These are phyloP conservation scores for Chamaea fasciata DNA, from an alignment of 2,113 vertebrate genomes.

Conservation along the genomic window DNA sequence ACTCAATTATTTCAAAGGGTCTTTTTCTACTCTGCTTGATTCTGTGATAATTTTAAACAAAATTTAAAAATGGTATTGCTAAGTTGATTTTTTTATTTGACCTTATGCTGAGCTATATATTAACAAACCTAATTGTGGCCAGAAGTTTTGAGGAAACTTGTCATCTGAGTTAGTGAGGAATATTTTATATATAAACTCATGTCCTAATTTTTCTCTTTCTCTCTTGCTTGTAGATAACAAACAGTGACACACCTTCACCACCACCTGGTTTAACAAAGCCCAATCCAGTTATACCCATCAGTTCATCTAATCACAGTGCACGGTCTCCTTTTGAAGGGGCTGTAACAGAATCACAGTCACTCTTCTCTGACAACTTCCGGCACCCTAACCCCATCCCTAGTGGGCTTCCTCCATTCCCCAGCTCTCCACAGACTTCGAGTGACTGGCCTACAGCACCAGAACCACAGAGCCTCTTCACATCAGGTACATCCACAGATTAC, in stretches of 20 bases:
- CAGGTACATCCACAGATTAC: constrained; percentile 73
- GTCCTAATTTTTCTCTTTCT: constrained; percentile 13
- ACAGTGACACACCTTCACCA: constrained; percentile 94
- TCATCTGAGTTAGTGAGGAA: neutral
- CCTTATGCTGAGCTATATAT: neutral
- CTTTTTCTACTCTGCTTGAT: neutral
- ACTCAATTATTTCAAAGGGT: neutral
- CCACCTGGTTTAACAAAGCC: constrained; percentile 94
- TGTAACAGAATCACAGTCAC: constrained; percentile 95
- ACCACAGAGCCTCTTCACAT: constrained; percentile 98
- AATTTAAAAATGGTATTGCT: neutral
- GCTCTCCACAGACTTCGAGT: constrained; percentile 85
- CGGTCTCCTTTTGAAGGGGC: constrained; percentile 97
- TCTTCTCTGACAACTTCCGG: constrained; percentile 99
- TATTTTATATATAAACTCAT: neutral
- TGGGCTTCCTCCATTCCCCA: constrained; percentile 91
- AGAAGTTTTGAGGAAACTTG: neutral
- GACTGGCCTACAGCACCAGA: constrained; percentile 98
- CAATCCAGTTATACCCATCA: constrained; percentile 91
- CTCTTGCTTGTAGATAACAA: constrained; percentile 77
- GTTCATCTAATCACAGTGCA: constrained; percentile 89
- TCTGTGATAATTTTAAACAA: neutral
- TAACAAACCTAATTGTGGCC: neutral
- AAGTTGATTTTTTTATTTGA: neutral
- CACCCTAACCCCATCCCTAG: constrained; percentile 97